Evolutionary conservation across 2,797 vertebrate species (phyloP).

Genomic region (Loris lydekkerianus): DNA sequence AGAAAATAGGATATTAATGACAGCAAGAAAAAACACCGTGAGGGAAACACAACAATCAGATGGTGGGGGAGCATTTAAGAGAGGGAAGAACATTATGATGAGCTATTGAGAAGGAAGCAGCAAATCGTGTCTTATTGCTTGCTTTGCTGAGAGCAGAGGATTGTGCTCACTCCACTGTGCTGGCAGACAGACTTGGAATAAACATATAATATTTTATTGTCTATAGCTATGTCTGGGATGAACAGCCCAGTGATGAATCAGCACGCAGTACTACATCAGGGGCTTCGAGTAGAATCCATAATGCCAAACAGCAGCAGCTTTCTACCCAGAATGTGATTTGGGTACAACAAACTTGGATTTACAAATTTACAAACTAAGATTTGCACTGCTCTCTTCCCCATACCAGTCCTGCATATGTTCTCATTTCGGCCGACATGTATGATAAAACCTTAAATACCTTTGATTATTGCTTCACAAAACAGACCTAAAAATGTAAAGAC

Average conservation of each 20-base stretch:
- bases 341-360: too few species aligned
- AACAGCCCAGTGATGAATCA: constrained; percentile 22
- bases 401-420: background rate
- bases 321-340: background rate
- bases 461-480: background rate
- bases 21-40: background rate
- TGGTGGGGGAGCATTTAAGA: constrained; percentile 1
- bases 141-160: background rate
- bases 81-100: background rate
- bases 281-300: background rate
- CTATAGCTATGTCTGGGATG: constrained; percentile 43
- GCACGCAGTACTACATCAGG: background rate
- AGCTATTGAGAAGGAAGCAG: background rate
- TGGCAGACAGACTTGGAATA: constrained; percentile 42
- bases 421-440: background rate
- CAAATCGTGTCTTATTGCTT: constrained; percentile 1
- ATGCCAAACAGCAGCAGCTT: background rate
- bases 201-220: constrained; percentile 47
- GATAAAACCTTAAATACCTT: background rate
- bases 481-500: background rate
- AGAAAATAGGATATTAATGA: constrained; percentile 61
- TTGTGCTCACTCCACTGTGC: constrained; percentile 38
- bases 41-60: constrained; percentile 43
- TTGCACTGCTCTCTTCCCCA: background rate
- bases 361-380: too few species aligned